These are phyloP conservation scores for Pseudopodoces humilis DNA, from an alignment of 2,113 vertebrate genomes.

Conservation along the genomic window DNA sequence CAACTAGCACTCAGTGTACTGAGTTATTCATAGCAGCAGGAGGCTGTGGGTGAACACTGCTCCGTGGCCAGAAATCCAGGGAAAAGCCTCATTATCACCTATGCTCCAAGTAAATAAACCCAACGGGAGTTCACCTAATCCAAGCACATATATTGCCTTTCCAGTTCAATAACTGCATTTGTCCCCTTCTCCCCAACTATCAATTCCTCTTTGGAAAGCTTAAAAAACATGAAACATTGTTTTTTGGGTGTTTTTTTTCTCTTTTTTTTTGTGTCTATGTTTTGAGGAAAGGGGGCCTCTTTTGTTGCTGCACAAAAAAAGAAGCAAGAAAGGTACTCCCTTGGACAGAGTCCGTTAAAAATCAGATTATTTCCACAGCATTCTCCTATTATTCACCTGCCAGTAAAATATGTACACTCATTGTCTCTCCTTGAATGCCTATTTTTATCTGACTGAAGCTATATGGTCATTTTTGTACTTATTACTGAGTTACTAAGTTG, in stretches of 20 bases:
- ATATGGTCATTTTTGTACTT: slow-evolving; percentile 88
- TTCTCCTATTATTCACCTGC: slow-evolving; percentile 91
- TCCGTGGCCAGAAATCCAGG: slow-evolving; percentile 35
- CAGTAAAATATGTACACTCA: slow-evolving; percentile 91
- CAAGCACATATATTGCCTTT: slow-evolving; percentile 63
- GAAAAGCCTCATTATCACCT: slow-evolving; percentile 42
- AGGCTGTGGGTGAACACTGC: slow-evolving; percentile 16
- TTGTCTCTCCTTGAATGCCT: slow-evolving; percentile 87
- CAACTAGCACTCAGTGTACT: background rate
- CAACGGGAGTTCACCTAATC: slow-evolving; percentile 51
- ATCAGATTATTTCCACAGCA: slow-evolving; percentile 94
- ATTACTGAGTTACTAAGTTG: slow-evolving; percentile 81
- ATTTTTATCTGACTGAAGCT: slow-evolving; percentile 82
- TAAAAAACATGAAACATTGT: slow-evolving; percentile 72
- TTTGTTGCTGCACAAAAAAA: slow-evolving; percentile 82
- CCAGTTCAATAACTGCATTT: slow-evolving; percentile 62
- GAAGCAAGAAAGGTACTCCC: slow-evolving; percentile 79
- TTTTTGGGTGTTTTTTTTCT: background rate
- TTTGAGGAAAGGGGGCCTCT: slow-evolving; percentile 76
- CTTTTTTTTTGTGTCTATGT: background rate
- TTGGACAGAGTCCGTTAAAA: slow-evolving; percentile 82
- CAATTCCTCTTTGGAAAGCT: slow-evolving; percentile 70
- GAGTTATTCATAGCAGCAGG: slow-evolving; percentile 54
- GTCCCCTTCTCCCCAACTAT: slow-evolving; percentile 66
- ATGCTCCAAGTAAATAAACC: slow-evolving; percentile 59